Evolutionary conservation across 2,113 vertebrate species (phyloP).

Genomic region (Brachirus orientalis): DNA sequence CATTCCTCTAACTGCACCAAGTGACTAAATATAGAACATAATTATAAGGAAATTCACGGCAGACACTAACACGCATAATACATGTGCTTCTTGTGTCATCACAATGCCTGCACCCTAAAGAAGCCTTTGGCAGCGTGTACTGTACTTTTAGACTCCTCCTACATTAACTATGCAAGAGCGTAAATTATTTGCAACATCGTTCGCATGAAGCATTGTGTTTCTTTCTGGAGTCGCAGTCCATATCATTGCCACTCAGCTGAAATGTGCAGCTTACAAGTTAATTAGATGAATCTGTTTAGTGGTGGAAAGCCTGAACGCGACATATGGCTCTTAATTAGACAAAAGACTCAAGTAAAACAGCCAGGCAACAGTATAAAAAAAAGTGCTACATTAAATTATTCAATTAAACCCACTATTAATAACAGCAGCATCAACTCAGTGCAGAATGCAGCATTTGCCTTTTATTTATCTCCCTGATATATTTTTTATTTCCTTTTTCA

Average conservation of each 20-base stretch:
- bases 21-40: background rate
- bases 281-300: conserved; percentile 81
- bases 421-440: background rate
- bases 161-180: conserved; percentile 79
- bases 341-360: conserved; percentile 41
- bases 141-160: conserved; percentile 75
- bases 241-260: conserved; percentile 30
- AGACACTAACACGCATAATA: background rate
- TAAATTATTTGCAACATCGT: conserved; percentile 81
- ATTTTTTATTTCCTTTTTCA: background rate
- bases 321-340: conserved; percentile 53
- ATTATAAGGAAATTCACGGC: too few relatives aligned
- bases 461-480: background rate
- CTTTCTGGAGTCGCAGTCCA: conserved; percentile 51
- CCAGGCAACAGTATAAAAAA: conserved; percentile 24
- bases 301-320: conserved; percentile 60
- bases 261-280: conserved; percentile 76
- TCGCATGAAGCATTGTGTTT: conserved; percentile 80
- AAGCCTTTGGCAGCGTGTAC: conserved; percentile 31
- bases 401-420: conserved; percentile 14
- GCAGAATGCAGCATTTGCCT: background rate
- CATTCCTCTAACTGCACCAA: too few relatives aligned
- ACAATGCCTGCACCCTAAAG: background rate
- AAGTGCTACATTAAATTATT: conserved; percentile 29
- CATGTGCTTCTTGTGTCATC: background rate